phyloP scores from a whole-genome alignment of 2,113 vertebrate species.

The Aspidoscelis tigris region DNA sequence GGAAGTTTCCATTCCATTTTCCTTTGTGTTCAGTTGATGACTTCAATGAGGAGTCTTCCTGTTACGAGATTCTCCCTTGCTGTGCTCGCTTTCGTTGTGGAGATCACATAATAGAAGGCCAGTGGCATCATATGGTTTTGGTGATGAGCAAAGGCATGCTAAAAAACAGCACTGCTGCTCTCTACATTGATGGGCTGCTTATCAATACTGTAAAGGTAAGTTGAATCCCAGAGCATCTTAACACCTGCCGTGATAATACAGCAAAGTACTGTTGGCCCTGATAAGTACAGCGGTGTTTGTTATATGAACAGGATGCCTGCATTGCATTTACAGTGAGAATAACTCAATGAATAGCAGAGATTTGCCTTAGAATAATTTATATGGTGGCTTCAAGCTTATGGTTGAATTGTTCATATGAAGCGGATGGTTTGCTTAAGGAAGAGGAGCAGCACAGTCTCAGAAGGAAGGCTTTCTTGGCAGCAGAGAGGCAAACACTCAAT shows the following conservation, averaged over 20 bases:
- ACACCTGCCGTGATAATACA: background rate
- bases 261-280: background rate
- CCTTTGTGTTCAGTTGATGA: constrained; percentile 84
- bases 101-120: constrained; percentile 93
- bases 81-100: constrained; percentile 95
- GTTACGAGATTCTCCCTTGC: constrained; percentile 97
- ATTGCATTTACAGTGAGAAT: background rate
- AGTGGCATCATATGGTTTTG: constrained; percentile 97
- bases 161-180: constrained; percentile 95
- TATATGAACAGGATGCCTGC: background rate
- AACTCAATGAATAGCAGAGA: background rate
- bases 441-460: too few relatives aligned
- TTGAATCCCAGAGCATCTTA: background rate
- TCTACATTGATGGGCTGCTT: constrained; percentile 95
- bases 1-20: constrained; percentile 6
- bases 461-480: too few relatives aligned
- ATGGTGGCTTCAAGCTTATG: background rate
- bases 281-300: background rate
- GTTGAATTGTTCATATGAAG: background rate
- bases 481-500: too few relatives aligned
- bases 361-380: background rate
- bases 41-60: constrained; percentile 94
- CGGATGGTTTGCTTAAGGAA: background rate
- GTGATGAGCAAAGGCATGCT: constrained; percentile 99
- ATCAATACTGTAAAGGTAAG: constrained; percentile 93